phyloP scores from a whole-genome alignment of 2,888 invertebrate genomes.

The Rotaria sp. region DNA sequence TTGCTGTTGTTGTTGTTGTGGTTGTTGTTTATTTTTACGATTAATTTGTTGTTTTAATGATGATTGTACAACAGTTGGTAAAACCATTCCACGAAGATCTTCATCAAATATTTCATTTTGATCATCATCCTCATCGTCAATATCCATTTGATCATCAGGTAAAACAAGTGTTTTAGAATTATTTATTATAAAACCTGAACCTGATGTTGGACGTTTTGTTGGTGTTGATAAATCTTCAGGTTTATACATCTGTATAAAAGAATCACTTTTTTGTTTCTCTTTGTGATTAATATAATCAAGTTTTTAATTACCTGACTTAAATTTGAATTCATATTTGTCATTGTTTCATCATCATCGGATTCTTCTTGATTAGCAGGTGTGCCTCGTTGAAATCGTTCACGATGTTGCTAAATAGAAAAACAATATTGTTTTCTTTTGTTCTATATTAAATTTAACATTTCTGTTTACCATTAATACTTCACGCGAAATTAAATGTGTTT shows the following conservation, averaged over 20 bases:
- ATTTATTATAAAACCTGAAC: not conserved
- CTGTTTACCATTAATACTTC: not conserved
- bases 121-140: not conserved
- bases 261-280: too few species aligned
- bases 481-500: not conserved
- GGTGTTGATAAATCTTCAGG: not conserved
- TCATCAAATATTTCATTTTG: not conserved
- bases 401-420: not conserved
- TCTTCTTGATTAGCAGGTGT: not conserved
- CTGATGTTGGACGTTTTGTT: not conserved
- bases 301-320: not conserved
- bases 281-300: too few species aligned
- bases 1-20: not conserved
- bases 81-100: not conserved
- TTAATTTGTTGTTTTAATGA: not conserved
- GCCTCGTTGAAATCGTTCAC: not conserved
- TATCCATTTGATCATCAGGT: constrained; percentile 17
- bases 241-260: not conserved
- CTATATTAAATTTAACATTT: not conserved
- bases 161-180: not conserved
- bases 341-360: not conserved
- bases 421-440: not conserved
- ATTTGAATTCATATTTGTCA: not conserved
- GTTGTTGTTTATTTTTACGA: not conserved
- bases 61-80: not conserved